phyloP scores from a whole-genome alignment of 2,113 vertebrate species.

The Garra rufa region DNA sequence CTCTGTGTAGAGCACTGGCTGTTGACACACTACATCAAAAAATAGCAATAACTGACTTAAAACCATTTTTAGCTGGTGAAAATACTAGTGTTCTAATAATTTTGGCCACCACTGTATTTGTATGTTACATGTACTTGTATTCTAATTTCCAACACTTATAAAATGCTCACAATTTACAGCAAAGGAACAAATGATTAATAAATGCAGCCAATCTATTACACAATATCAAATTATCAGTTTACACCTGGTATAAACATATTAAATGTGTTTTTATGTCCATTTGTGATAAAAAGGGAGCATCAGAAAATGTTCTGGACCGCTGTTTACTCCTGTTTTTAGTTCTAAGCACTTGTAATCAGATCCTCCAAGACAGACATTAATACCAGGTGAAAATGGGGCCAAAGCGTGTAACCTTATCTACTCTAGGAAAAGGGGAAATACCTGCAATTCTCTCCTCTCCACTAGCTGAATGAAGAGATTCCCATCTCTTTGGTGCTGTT shows the following conservation, averaged over 20 bases:
- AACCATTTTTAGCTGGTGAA: too few species aligned
- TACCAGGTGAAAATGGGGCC: not conserved
- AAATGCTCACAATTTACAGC: not conserved
- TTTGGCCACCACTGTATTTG: too few species aligned
- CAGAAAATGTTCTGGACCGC: not conserved
- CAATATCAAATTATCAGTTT: not conserved
- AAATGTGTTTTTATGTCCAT: not conserved
- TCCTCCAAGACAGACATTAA: not conserved
- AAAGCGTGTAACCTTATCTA: not conserved
- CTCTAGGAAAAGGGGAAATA: constrained; percentile 58
- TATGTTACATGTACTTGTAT: not conserved
- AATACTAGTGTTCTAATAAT: too few species aligned
- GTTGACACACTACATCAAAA: too few species aligned
- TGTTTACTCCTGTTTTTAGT: not conserved
- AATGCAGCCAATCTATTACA: not conserved
- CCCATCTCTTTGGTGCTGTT: constrained; percentile 79
- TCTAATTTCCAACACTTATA: too few species aligned
- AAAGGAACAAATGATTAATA: not conserved
- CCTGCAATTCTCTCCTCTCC: constrained; percentile 76
- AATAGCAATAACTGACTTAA: too few species aligned
- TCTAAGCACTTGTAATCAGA: not conserved
- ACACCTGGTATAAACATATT: not conserved
- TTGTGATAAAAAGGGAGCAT: not conserved
- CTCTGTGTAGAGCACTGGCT: too few species aligned
- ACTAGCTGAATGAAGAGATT: constrained; percentile 67